Evolutionary conservation across 2,888 invertebrate genomes (phyloP).

Genomic region (Pterobdella sp.): DNA sequence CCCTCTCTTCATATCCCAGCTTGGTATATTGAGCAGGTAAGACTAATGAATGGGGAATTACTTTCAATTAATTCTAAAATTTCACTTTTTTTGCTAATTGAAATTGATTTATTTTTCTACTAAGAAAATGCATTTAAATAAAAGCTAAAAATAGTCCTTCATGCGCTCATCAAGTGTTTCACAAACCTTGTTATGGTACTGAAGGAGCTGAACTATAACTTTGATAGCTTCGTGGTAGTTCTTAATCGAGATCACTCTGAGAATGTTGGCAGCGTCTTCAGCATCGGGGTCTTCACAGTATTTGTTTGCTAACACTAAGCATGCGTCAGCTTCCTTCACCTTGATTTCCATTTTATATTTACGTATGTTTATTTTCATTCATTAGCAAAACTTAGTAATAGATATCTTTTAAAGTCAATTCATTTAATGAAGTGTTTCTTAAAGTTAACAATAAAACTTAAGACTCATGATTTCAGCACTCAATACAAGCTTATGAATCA

Average conservation of each 20-base stretch:
- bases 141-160: no score
- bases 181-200: conserved; percentile 67
- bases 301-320: conserved; percentile 97
- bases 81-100: neutral
- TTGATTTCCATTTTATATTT: conserved; percentile 34
- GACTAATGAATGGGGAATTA: conserved; percentile 60
- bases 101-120: neutral
- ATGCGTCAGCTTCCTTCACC: conserved; percentile 84
- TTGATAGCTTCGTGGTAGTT: conserved; percentile 99
- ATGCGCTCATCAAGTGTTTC: neutral
- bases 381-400: no score
- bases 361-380: no score
- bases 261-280: conserved; percentile 99
- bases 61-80: neutral
- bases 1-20: conserved; percentile 99
- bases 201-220: conserved; percentile 99
- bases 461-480: no score
- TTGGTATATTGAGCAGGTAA: conserved; percentile 98
- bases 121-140: no score
- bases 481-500: no score
- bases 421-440: no score
- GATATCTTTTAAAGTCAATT: no score
- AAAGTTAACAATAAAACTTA: no score
- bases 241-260: conserved; percentile 99
- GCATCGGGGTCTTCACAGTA: conserved; percentile 99